These are phyloP conservation scores for Callinectes sapidus DNA, from an alignment of 2,888 invertebrate species.

Conservation along the genomic window DNA sequence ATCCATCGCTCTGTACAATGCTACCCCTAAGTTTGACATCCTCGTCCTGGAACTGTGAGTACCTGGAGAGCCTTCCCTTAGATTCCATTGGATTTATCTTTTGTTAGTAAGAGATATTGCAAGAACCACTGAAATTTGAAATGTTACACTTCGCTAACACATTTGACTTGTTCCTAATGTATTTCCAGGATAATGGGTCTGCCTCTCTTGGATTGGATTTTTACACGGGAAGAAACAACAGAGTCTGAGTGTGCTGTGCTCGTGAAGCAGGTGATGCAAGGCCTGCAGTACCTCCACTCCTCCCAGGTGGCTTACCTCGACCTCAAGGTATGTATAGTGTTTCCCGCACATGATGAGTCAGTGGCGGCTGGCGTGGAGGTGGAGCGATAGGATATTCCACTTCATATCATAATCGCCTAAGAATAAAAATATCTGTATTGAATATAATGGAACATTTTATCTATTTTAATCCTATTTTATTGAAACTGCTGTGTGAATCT, in stretches of 20 bases:
- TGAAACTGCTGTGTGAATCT: not conserved
- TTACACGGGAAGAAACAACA: slow-evolving; percentile 58
- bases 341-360: not conserved
- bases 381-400: not conserved
- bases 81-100: not conserved
- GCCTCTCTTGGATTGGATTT: slow-evolving; percentile 62
- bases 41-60: slow-evolving; percentile 62
- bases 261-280: slow-evolving; percentile 48
- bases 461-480: not conserved
- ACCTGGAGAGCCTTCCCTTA: not conserved
- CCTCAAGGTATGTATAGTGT: slow-evolving; percentile 49
- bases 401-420: not conserved
- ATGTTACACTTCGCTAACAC: too few relatives aligned
- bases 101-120: not conserved
- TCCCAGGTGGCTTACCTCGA: slow-evolving; percentile 42
- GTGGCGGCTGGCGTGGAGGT: not conserved
- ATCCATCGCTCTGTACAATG: slow-evolving; percentile 57
- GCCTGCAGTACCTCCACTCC: slow-evolving; percentile 55
- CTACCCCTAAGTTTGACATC: slow-evolving; percentile 59
- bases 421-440: too few relatives aligned
- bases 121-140: too few relatives aligned
- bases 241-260: slow-evolving; percentile 50
- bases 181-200: slow-evolving; percentile 58
- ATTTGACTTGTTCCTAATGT: not conserved
- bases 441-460: not conserved